phyloP scores from a whole-genome alignment of 2,797 vertebrate species.

The Etheostoma nigrum region DNA sequence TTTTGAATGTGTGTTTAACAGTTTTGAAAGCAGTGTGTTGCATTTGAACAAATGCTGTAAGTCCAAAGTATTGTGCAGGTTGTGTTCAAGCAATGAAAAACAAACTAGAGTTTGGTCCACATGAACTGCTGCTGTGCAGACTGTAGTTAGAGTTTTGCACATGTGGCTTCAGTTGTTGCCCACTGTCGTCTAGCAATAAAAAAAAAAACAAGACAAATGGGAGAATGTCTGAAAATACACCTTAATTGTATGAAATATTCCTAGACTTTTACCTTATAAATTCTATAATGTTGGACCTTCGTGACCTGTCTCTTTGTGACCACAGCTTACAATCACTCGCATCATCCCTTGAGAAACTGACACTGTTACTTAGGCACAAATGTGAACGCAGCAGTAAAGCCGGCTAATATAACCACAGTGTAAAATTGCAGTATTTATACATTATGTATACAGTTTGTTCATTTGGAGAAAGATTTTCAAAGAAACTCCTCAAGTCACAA shows the following conservation, averaged over 20 bases:
- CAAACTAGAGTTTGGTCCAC: too few species aligned
- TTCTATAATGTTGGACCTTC: background rate
- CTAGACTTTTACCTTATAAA: background rate
- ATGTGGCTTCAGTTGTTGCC: too few species aligned
- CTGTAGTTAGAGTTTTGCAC: too few species aligned
- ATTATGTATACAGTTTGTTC: constrained; percentile 34
- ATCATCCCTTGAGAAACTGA: background rate
- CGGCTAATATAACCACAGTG: background rate
- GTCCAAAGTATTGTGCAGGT: too few species aligned
- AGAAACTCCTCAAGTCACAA: constrained; percentile 35
- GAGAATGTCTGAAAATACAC: background rate
- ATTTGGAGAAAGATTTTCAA: constrained; percentile 27
- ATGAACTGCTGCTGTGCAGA: too few species aligned
- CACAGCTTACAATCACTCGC: background rate
- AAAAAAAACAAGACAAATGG: background rate
- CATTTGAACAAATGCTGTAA: too few species aligned
- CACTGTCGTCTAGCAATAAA: too few species aligned
- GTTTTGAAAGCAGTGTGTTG: too few species aligned
- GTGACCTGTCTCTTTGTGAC: background rate
- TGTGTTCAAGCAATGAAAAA: too few species aligned
- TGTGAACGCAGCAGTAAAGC: background rate
- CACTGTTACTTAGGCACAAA: background rate
- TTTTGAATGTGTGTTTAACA: too few species aligned
- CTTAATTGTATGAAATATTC: background rate
- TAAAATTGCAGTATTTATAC: constrained; percentile 17